phyloP scores from a whole-genome alignment of 2,113 vertebrate genomes.

The Plotosus lineatus region DNA sequence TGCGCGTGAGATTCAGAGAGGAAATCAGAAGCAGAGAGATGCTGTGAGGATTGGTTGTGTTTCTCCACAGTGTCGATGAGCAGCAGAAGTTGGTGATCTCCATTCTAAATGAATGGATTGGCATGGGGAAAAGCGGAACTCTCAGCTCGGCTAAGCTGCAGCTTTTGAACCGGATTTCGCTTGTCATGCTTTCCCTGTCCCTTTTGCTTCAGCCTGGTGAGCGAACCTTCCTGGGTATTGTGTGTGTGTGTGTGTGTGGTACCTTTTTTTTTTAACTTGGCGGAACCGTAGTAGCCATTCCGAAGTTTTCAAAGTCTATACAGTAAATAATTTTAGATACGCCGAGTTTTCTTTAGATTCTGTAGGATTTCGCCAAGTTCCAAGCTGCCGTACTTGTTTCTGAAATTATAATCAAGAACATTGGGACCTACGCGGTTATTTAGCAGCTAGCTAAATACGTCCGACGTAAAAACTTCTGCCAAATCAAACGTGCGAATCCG shows the following conservation, averaged over 20 bases:
- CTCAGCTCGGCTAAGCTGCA: slow-evolving; percentile 78
- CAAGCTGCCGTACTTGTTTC: not conserved
- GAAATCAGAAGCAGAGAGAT: not conserved
- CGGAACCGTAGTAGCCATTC: not conserved
- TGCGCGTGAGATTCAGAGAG: not conserved
- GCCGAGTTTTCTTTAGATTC: not conserved
- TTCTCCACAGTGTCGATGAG: slow-evolving; percentile 72
- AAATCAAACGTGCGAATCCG: too few relatives aligned
- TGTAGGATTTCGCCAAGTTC: not conserved
- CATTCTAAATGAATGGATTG: slow-evolving; percentile 82
- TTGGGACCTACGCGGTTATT: not conserved
- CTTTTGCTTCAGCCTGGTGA: slow-evolving; percentile 77
- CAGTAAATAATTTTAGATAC: not conserved
- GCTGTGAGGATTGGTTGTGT: slow-evolving; percentile 51
- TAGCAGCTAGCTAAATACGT: not conserved
- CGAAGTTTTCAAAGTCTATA: not conserved
- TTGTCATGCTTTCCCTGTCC: slow-evolving; percentile 72
- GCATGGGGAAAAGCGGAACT: slow-evolving; percentile 82
- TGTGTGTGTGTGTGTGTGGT: too few relatives aligned
- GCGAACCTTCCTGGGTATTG: not conserved
- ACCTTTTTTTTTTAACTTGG: not conserved
- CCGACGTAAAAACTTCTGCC: too few relatives aligned
- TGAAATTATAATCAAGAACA: not conserved
- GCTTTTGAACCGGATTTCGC: slow-evolving; percentile 75
- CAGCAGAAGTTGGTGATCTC: slow-evolving; percentile 69